These are phyloP conservation scores for Apeira syringaria DNA, from an alignment of 2,888 invertebrate species.

Conservation along the genomic window DNA sequence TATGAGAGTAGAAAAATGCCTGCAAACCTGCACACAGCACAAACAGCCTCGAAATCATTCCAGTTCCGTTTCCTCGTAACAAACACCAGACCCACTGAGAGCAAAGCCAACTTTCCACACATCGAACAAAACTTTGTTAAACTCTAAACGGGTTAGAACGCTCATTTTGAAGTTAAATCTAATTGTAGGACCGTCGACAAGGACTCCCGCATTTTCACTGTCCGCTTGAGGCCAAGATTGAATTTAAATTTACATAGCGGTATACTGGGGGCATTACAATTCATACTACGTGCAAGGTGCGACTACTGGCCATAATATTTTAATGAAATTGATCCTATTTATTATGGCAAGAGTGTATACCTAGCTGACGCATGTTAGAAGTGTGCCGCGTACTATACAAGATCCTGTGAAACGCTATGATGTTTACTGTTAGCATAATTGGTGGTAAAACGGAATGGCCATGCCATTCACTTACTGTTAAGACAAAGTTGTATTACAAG, in stretches of 20 bases:
- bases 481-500: too few relatives aligned
- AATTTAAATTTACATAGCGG: constrained; percentile 80
- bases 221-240: constrained; percentile 59
- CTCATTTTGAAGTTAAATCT: constrained; percentile 74
- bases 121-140: constrained; percentile 61
- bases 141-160: constrained; percentile 65
- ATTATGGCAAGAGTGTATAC: constrained; percentile 36
- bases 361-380: constrained; percentile 21
- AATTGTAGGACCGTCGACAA: constrained; percentile 65
- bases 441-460: not conserved
- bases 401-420: constrained; percentile 17
- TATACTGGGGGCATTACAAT: constrained; percentile 68
- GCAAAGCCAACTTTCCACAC: constrained; percentile 61
- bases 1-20: too few relatives aligned
- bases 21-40: constrained; percentile 60
- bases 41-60: constrained; percentile 69
- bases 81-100: constrained; percentile 54
- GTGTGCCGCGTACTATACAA: constrained; percentile 26
- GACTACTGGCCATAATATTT: constrained; percentile 67
- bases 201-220: constrained; percentile 78
- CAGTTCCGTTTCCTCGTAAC: constrained; percentile 53
- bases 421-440: not conserved
- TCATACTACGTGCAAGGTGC: constrained; percentile 53
- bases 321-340: constrained; percentile 50
- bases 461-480: too few relatives aligned